Base-by-base conservation (phyloP, 2,888 invertebrate species). In the Melitaea athalia region DNA sequence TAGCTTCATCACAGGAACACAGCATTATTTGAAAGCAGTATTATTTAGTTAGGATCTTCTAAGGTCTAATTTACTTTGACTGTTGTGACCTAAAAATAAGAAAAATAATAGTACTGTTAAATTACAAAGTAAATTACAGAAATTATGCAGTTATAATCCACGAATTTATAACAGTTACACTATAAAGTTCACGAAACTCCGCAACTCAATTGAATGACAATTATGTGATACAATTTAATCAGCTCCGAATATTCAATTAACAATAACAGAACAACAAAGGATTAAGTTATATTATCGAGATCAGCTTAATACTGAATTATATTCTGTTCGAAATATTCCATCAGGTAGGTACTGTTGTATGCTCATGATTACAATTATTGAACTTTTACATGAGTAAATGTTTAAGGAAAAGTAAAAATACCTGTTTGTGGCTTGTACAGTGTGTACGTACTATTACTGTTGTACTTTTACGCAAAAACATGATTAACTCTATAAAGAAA, bases 191-290 rank as follows among this genome's bases (percentile, higher is more conserved):
- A 14, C 12, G 53, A 52, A 45, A 33, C 33, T n/a, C 31, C 15
- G 33, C 57, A 15, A 49, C 14, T 33, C 52, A 38, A 61, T 15
- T 50, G 60, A 57, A 17, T 64, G 38, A 64, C 64, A 70, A 61
- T 65, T 65, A 65, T 65, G 62, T 67, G 52, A 49, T 43, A 64
- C 68, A 65, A 63, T 70, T 68, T 65, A 68, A 70, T 70, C 63
- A 55, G 15, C 42, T 42, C 63, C 11, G 67, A 67, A 67, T 65
- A 65, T 63, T 71, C 63, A 71, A 68, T 68, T 60, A 65, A 66
- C 71, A 68, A 66, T 68, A 69, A 53, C 59, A 53, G 63, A 55
- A 33, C 55, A 49, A 59, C 63, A 66, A 60, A 57, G 65, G 71
- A 68, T 71, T 70, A 64, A 61, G 31, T 52, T 65, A 55, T 70